Base-by-base conservation (phyloP, 1,140 invertebrate species). In the Sycophila sp. region DNA sequence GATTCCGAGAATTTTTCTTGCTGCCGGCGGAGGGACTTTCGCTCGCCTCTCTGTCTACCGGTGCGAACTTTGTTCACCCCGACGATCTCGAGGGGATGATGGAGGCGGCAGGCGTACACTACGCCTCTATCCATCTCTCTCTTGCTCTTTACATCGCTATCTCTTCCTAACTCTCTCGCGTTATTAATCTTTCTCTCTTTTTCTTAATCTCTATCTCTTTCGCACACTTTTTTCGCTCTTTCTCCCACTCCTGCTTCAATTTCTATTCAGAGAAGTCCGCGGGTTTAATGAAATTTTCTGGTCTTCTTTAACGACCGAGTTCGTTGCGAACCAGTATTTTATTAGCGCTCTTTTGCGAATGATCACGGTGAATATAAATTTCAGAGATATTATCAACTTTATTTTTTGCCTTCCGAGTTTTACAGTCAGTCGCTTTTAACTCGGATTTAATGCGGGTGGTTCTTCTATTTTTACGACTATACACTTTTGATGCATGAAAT, bases 211-310 rank as follows among this genome's bases (percentile, higher is more conserved):
- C n/a, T n/a, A n/a, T n/a, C n/a, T n/a, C n/a, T n/a, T n/a, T n/a
- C n/a, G n/a, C n/a, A n/a, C n/a, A n/a, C n/a, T 55, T 5, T 34
- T 22, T 17, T 34, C 30, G 2, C 17, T 28, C 22, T 40, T 59
- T 40, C 7, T 24, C 17, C 15, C 13, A n/a, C n/a, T 0, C 13
- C 19, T 45, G 6, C 26, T 26, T 45, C n/a, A 30, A 28, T 60
- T 30, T 60, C 19, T 53, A 65, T 65, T 38, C 63, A 40, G 22
- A 6, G 19, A 53, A 42, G 34, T 11, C 6, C 5, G 10, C 26
- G 22, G 8, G 1, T 30, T 0, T 64, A 51, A 64, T 49, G 32
- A 64, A 53, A 64, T 51, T 64, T 53, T 4, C 45, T 49, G 28
- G 34, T 63, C 47, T 63, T 49, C 30, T 45, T 63, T 49, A 36